phyloP scores from a whole-genome alignment of 2,888 invertebrate species.

The Eudemis profundana region DNA sequence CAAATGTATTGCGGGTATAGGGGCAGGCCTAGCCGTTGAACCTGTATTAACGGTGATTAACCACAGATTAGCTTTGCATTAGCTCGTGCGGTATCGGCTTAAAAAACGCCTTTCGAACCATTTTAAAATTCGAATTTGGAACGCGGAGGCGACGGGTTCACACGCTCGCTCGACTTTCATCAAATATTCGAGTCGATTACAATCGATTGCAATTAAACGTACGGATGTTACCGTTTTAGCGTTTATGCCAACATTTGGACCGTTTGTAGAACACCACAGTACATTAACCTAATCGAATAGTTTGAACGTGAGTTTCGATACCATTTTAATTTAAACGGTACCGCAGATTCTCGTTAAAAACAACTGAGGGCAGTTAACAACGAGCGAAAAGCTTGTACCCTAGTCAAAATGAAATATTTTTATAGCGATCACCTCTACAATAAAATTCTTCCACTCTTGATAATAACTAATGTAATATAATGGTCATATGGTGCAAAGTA shows the following conservation, averaged over 20 bases:
- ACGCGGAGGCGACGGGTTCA: conserved; percentile 58
- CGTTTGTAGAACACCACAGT: conserved; percentile 42
- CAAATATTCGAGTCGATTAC: conserved; percentile 50
- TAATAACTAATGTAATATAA: too few relatives aligned
- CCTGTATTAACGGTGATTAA: conserved; percentile 73
- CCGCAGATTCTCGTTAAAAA: conserved; percentile 44
- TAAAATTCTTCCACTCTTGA: background rate
- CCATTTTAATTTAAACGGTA: conserved; percentile 55
- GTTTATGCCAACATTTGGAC: conserved; percentile 34
- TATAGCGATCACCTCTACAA: background rate
- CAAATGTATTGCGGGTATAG: conserved; percentile 52
- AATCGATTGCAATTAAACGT: conserved; percentile 49
- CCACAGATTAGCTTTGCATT: conserved; percentile 67
- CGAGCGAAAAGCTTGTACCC: conserved; percentile 17
- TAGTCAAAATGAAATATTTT: background rate
- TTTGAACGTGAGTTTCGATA: conserved; percentile 43
- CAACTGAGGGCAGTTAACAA: conserved; percentile 33
- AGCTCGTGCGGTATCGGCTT: conserved; percentile 64
- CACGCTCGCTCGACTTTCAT: conserved; percentile 59
- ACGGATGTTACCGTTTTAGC: conserved; percentile 38
- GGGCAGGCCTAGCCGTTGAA: conserved; percentile 57
- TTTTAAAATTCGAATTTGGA: conserved; percentile 55
- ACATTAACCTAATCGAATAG: conserved; percentile 42
- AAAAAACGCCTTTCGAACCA: conserved; percentile 56
- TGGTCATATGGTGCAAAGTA: too few relatives aligned